A percentile compares a stretch with the other conserved stretches of the same genome.
These are phyloP conservation scores for Cryptophagus acutangulus DNA, from an alignment of 2,888 invertebrate species.

Conservation along the genomic window DNA sequence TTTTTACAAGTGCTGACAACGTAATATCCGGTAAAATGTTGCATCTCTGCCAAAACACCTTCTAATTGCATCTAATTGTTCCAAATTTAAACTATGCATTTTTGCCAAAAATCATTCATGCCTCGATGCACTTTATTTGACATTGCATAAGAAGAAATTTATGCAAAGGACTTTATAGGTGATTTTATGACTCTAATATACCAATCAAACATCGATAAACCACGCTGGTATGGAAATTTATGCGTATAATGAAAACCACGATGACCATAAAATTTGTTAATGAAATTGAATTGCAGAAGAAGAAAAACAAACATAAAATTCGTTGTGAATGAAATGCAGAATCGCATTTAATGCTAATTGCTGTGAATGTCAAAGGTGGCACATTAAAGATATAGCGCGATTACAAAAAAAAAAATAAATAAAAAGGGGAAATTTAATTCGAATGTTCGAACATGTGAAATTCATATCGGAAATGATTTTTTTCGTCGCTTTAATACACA, in stretches of 20 bases:
- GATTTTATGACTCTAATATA: too few relatives aligned
- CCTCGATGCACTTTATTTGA: background rate
- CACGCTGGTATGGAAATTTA: too few relatives aligned
- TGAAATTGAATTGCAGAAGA: slow-evolving; percentile 7
- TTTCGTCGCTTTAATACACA: slow-evolving; percentile 22
- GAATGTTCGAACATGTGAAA: slow-evolving; percentile 7
- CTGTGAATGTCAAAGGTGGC: slow-evolving; percentile 23
- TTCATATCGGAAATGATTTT: background rate
- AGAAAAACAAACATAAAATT: slow-evolving; percentile 2
- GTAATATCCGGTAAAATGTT: slow-evolving; percentile 15
- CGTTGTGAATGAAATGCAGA: slow-evolving; percentile 2
- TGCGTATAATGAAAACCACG: too few relatives aligned
- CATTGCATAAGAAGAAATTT: too few relatives aligned
- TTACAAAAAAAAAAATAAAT: too few relatives aligned
- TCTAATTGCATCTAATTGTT: background rate
- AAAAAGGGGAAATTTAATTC: slow-evolving; percentile 10
- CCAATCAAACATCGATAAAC: too few relatives aligned
- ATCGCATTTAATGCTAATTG: slow-evolving; percentile 18
- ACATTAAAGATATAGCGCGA: slow-evolving; percentile 14
- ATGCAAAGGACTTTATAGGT: too few relatives aligned
- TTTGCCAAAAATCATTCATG: background rate
- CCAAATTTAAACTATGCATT: too few relatives aligned
- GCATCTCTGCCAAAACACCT: slow-evolving; percentile 17
- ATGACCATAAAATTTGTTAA: slow-evolving; percentile 9
- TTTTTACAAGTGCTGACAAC: slow-evolving; percentile 2